Conservation (phyloP, 2,113 vertebrate genomes). For the Scatophagus argus region DNA sequence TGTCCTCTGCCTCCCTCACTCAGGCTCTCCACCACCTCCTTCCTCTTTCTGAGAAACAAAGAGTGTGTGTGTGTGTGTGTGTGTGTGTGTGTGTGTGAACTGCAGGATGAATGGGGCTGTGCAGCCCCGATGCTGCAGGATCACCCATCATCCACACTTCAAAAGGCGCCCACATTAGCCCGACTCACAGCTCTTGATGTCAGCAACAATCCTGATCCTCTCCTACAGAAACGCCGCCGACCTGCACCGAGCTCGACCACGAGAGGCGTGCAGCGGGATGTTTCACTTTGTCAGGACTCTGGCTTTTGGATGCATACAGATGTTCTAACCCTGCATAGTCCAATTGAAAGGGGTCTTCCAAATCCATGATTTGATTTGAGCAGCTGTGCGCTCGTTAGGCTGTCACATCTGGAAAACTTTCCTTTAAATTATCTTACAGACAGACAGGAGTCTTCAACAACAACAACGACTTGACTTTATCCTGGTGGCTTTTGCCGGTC, state of each 20-base stretch:
- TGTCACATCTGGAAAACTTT: too few species aligned
- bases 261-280: background rate
- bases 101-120: slow-evolving; percentile 58
- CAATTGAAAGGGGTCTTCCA: too few species aligned
- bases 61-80: slow-evolving; percentile 10
- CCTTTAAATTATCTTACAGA: too few species aligned
- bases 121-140: slow-evolving; percentile 49
- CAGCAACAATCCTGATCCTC: slow-evolving; percentile 58
- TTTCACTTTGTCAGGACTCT: slow-evolving; percentile 29
- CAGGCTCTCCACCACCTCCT: background rate
- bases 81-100: slow-evolving; percentile 37
- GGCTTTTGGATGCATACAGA: background rate
- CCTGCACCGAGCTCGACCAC: slow-evolving; percentile 22
- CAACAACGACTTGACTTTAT: too few species aligned
- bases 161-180: slow-evolving; percentile 58
- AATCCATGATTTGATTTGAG: too few species aligned
- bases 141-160: slow-evolving; percentile 66
- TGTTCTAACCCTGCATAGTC: too few species aligned
- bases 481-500: too few species aligned
- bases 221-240: slow-evolving; percentile 1
- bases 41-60: slow-evolving; percentile 35
- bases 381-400: too few species aligned
- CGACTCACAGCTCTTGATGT: slow-evolving; percentile 52
- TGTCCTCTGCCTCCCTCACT: background rate
- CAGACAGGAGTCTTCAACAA: too few species aligned